A percentile compares a stretch with the other conserved stretches of the same genome.
These are phyloP conservation scores for Cossypha caffra DNA, from an alignment of 2,797 vertebrate genomes.

Conservation along the genomic window DNA sequence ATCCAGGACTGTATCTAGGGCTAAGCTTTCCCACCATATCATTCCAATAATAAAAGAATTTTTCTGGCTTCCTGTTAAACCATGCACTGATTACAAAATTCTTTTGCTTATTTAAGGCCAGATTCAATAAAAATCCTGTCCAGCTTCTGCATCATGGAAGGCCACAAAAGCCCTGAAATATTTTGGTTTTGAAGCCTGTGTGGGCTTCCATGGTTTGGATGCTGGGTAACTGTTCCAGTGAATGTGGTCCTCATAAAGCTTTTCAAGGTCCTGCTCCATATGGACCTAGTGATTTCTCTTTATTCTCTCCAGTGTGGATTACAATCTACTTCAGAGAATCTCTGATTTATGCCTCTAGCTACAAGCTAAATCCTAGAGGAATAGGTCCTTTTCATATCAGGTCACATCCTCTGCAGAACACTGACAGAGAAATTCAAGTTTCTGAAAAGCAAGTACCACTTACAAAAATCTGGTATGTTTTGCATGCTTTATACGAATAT, in stretches of 20 bases:
- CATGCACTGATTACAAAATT: conserved; percentile 59
- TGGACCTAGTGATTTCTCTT: conserved; percentile 18
- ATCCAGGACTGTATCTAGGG: conserved; percentile 24
- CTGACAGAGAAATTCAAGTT: conserved; percentile 45
- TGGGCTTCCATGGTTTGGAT: conserved; percentile 26
- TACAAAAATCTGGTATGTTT: conserved; percentile 41
- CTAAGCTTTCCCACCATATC: conserved; percentile 61
- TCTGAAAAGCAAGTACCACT: conserved; percentile 53
- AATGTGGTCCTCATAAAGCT: conserved; percentile 49
- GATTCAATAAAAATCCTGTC: conserved; percentile 56
- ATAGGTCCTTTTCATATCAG: conserved; percentile 29
- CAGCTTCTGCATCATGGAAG: conserved; percentile 46
- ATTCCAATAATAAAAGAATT: conserved; percentile 59
- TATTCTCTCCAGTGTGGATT: conserved; percentile 41
- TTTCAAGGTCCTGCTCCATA: conserved; percentile 42
- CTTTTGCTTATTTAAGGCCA: conserved; percentile 63
- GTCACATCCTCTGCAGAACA: conserved; percentile 40
- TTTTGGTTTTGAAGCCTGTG: conserved; percentile 34
- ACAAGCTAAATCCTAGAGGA: conserved; percentile 40
- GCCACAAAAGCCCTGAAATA: conserved; percentile 55
- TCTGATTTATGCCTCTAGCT: conserved; percentile 31
- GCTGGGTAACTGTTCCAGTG: conserved; percentile 22
- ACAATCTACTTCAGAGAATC: conserved; percentile 40
- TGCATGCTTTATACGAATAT: conserved; percentile 14
- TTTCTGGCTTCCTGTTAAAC: conserved; percentile 57